A percentile compares a stretch with the other conserved stretches of the same genome.
Evolutionary conservation across 2,888 invertebrate species (phyloP).

Genomic region (Rambutsinella grinnellia): DNA sequence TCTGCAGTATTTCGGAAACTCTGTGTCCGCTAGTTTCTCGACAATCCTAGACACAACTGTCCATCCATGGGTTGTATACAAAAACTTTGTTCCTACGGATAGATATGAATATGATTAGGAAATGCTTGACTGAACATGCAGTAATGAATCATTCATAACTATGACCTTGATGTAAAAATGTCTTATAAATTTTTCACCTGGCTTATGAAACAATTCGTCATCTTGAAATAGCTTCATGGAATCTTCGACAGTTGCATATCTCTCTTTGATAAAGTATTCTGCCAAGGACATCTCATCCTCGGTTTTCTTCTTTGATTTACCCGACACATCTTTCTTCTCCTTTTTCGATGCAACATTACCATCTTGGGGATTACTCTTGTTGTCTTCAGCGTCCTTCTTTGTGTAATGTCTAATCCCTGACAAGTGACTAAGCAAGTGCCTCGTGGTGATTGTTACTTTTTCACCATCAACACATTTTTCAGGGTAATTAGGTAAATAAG

Average conservation of each 20-base stretch:
- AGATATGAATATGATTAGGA: not conserved
- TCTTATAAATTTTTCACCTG: conserved; percentile 68
- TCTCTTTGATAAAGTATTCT: conserved; percentile 71
- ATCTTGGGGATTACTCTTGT: conserved; percentile 18
- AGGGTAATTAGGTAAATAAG: conserved; percentile 73
- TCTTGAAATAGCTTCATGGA: conserved; percentile 73
- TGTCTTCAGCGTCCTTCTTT: conserved; percentile 65
- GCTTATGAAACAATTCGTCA: conserved; percentile 72
- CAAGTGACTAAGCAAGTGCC: conserved; percentile 72
- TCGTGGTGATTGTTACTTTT: conserved; percentile 71
- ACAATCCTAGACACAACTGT: conserved; percentile 73
- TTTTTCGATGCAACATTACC: conserved; percentile 4
- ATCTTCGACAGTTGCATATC: conserved; percentile 69
- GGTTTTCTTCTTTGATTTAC: not conserved
- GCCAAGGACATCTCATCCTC: conserved; percentile 64
- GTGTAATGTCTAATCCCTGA: conserved; percentile 74
- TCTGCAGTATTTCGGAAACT: conserved; percentile 67
- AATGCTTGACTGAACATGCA: too few relatives aligned
- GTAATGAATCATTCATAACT: too few relatives aligned
- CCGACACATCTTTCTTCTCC: not conserved
- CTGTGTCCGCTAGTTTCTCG: conserved; percentile 69
- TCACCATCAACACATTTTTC: conserved; percentile 71
- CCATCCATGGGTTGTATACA: conserved; percentile 74
- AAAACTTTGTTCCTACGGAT: conserved; percentile 69
- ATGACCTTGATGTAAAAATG: too few relatives aligned